Percentiles rank a stretch among this genome's conserved stretches.
These are phyloP conservation scores for Hiodon tergisus DNA, from an alignment of 2,113 vertebrate genomes.

Conservation along the genomic window DNA sequence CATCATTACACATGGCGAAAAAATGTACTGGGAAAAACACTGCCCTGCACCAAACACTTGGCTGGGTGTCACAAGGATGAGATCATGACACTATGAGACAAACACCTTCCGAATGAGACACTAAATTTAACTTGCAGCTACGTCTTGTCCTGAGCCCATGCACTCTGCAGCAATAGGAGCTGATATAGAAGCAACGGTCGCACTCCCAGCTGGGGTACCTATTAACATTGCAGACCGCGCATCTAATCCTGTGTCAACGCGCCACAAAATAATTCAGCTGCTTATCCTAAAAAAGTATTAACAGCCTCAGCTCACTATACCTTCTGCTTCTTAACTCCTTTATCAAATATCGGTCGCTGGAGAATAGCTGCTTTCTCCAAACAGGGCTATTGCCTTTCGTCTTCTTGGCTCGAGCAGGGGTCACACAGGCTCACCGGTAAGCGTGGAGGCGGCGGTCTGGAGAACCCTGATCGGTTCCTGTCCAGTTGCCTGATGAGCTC, in stretches of 20 bases:
- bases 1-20: neutral
- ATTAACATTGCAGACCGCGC: slow-evolving; percentile 22
- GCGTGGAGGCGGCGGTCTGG: slow-evolving; percentile 28
- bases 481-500: slow-evolving; percentile 32
- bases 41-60: neutral
- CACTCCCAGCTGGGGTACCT: slow-evolving; percentile 26
- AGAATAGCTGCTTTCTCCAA: slow-evolving; percentile 34
- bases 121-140: slow-evolving; percentile 13
- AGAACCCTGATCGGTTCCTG: slow-evolving; percentile 39
- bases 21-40: neutral
- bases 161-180: no score
- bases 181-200: no score
- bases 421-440: slow-evolving; percentile 5
- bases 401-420: slow-evolving; percentile 8
- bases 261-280: slow-evolving; percentile 30
- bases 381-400: slow-evolving; percentile 22
- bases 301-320: slow-evolving; percentile 8
- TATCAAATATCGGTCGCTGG: slow-evolving; percentile 18
- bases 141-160: neutral
- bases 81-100: neutral
- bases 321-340: slow-evolving; percentile 25
- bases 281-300: slow-evolving; percentile 39
- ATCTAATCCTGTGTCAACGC: slow-evolving; percentile 36
- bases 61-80: neutral
- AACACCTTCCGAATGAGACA: neutral